A percentile compares a stretch with the other conserved stretches of the same genome.
These are phyloP conservation scores for Phortica okadai DNA, from an alignment of 2,888 invertebrate genomes.

Conservation along the genomic window DNA sequence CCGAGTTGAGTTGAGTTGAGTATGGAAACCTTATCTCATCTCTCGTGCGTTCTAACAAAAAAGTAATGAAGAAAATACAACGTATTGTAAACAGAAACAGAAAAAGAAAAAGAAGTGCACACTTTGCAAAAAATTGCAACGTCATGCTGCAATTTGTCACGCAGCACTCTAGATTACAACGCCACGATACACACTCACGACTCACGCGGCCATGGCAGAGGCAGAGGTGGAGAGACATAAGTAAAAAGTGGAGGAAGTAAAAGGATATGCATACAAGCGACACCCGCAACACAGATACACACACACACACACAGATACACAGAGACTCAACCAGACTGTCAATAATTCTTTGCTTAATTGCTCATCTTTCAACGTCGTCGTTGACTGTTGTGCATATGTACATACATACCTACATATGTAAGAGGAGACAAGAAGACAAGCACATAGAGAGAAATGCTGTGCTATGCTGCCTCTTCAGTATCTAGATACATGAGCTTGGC, in stretches of 20 bases:
- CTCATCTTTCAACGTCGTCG: constrained; percentile 64
- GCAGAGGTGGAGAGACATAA: background rate
- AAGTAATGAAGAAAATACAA: background rate
- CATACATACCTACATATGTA: background rate
- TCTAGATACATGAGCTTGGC: background rate
- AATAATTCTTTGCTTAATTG: constrained; percentile 71
- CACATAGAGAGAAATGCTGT: background rate
- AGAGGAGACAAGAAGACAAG: background rate
- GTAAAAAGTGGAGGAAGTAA: background rate
- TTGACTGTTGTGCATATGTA: constrained; percentile 36
- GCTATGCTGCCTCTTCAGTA: background rate
- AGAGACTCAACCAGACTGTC: constrained; percentile 48
- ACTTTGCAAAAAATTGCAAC: constrained; percentile 47
- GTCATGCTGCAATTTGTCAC: constrained; percentile 66
- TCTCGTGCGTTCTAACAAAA: background rate
- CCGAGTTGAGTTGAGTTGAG: background rate
- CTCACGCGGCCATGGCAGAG: background rate
- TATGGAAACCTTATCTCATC: constrained; percentile 9
- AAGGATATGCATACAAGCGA: background rate
- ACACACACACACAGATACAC: background rate
- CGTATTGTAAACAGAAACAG: background rate
- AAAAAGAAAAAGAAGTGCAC: constrained; percentile 7
- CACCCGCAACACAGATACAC: constrained; percentile 10
- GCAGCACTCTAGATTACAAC: constrained; percentile 42
- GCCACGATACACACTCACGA: constrained; percentile 7